Base-by-base conservation (phyloP, 2,888 invertebrate species). In the Desoria tigrina region DNA sequence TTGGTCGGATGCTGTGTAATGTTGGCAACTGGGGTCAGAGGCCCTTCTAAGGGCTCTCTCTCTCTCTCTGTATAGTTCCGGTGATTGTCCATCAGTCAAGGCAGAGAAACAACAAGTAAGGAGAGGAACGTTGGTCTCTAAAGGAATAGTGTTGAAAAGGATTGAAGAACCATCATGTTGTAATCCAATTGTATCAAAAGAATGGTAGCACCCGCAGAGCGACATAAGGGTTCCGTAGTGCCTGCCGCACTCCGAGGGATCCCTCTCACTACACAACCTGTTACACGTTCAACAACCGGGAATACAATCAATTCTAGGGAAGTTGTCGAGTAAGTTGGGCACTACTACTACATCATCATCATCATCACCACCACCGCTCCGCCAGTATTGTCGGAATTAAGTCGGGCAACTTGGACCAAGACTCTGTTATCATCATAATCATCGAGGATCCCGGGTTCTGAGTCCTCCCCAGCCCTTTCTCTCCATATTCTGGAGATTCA, bases 161-260 rank as follows among this genome's bases (percentile, higher is more conserved):
- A 65, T 67, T 72, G 69, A 64, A 69, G 72, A 69, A 49, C 59
- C 63, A 72, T 72, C 69, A 72, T 57, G 64, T n/a, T 73, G 70
- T 73, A 74, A 74, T 74, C 73, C 70, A 74, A 73, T 74, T 74
- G 73, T 72, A 69, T 73, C n/a, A n/a, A n/a, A n/a, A n/a, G n/a
- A n/a, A 69, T 66, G 66, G 70, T 68, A 67, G 71, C 70, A 69
- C 74, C 74, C 72, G 73, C 71, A 65, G 74, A 67, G 74, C 67
- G 69, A 73, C 69, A 74, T 67, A 73, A 73, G 74, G 73, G 74
- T 70, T 74, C 66, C 69, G 66, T 68, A 66, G 69, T 64, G 55
- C 65, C 58, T 65, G 49, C 45, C 26, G 53, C 32, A 64, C 67
- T 66, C 65, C 63, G 61, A 71, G 68, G 68, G 67, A 61, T 51